Percentiles rank a stretch among this genome's conserved stretches.
Evolutionary conservation across 2,797 vertebrate genomes (phyloP).

Genomic region (Sciurus vulgaris): DNA sequence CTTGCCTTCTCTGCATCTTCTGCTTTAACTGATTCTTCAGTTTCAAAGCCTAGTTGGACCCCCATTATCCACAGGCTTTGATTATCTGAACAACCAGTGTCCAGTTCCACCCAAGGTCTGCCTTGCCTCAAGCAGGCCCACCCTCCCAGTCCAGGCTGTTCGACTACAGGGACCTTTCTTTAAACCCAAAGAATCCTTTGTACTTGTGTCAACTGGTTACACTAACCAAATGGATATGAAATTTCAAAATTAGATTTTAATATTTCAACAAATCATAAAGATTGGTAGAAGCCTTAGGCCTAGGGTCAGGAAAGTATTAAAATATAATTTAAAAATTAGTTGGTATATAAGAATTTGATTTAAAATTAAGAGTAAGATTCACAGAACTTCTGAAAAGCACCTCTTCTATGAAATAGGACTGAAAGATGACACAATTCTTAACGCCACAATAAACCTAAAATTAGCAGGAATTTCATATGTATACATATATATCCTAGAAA

Average conservation of each 20-base stretch:
- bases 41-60: not conserved
- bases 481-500: not conserved
- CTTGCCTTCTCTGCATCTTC: constrained; percentile 3
- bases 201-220: not conserved
- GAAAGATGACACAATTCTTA: not conserved
- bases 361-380: not conserved
- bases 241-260: constrained; percentile 61
- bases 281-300: not conserved
- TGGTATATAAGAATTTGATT: constrained; percentile 52
- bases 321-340: not conserved
- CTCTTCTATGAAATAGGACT: not conserved
- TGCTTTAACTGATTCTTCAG: not conserved
- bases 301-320: constrained; percentile 45
- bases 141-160: not conserved
- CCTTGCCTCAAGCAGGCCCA: not conserved
- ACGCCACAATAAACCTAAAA: not conserved
- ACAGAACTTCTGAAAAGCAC: not conserved
- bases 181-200: not conserved
- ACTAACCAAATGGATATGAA: not conserved
- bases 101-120: not conserved
- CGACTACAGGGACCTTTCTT: not conserved
- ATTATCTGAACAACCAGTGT: not conserved
- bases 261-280: constrained; percentile 40
- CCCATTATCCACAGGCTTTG: not conserved
- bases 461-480: not conserved